These are phyloP conservation scores for Pammene fasciana DNA, from an alignment of 2,888 invertebrate genomes.

Conservation along the genomic window DNA sequence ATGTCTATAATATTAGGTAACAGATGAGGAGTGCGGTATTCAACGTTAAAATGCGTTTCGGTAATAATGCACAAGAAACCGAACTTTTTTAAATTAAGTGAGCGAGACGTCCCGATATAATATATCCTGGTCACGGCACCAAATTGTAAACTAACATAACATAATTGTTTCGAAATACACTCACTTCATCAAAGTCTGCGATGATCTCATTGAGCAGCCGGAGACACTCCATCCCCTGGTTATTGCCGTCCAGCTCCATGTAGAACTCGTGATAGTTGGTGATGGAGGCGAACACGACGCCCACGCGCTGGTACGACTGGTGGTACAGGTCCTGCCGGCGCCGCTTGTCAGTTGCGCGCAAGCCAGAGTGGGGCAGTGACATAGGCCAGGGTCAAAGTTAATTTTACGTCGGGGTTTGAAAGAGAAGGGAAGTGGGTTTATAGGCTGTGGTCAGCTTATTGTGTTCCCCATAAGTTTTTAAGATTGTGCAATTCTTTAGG, in stretches of 20 bases:
- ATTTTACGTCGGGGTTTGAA: conserved; percentile 2
- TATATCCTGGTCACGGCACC: conserved; percentile 15
- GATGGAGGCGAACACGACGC: conserved; percentile 95
- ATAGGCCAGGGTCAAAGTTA: conserved; percentile 30
- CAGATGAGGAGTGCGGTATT: too few species aligned
- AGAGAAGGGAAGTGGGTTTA: neutral
- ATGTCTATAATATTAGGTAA: too few species aligned
- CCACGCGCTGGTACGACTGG: conserved; percentile 95
- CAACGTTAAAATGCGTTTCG: too few species aligned
- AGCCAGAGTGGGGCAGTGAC: conserved; percentile 47
- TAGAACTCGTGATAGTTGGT: conserved; percentile 98
- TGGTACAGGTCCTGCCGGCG: conserved; percentile 91
- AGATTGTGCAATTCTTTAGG: neutral
- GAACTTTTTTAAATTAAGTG: too few species aligned
- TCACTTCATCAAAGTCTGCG: conserved; percentile 95
- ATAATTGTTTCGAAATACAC: conserved; percentile 29
- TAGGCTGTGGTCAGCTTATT: conserved; percentile 22
- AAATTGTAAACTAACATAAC: neutral
- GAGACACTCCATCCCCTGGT: conserved; percentile 95
- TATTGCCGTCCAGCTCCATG: conserved; percentile 95
- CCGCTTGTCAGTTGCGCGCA: conserved; percentile 50
- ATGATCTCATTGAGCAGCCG: conserved; percentile 95
- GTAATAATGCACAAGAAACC: too few species aligned
- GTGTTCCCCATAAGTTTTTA: neutral
- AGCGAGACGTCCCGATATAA: too few species aligned